Percentiles rank a stretch among this genome's conserved stretches.
These are phyloP conservation scores for Labeo catla DNA, from an alignment of 2,113 vertebrate species.

Conservation along the genomic window DNA sequence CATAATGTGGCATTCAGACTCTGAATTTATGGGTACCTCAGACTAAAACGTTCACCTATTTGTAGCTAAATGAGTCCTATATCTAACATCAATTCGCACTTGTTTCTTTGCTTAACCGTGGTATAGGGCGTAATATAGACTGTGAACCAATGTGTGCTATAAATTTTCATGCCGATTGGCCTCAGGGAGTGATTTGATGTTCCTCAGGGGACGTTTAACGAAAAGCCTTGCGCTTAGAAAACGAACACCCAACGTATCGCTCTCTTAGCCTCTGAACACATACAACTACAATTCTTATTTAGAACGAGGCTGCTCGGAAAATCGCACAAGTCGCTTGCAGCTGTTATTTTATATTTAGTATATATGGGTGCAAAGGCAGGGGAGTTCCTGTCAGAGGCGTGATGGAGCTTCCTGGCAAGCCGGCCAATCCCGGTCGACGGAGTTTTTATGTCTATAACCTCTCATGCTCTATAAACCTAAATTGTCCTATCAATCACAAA, in stretches of 20 bases:
- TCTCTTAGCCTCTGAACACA: not conserved
- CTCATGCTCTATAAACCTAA: slow-evolving; percentile 32
- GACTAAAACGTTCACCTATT: not conserved
- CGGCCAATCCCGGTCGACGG: not conserved
- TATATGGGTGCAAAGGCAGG: not conserved
- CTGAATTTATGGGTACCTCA: not conserved
- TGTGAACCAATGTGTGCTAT: not conserved
- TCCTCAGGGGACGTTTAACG: not conserved
- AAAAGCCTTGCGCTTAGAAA: not conserved
- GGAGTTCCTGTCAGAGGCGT: slow-evolving; percentile 16
- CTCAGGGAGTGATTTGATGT: not conserved
- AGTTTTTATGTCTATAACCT: slow-evolving; percentile 31
- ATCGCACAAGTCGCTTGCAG: not conserved
- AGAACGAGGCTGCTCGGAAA: not conserved
- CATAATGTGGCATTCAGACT: too few species aligned
- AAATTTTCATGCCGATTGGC: not conserved
- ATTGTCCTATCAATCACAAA: slow-evolving; percentile 42
- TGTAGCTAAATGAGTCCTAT: not conserved
- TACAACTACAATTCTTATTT: not conserved
- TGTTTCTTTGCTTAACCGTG: not conserved
- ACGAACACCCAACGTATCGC: not conserved
- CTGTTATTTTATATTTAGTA: slow-evolving; percentile 28
- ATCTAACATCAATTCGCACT: not conserved
- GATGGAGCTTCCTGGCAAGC: slow-evolving; percentile 22
- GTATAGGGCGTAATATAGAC: not conserved